Evolutionary conservation across 2,888 invertebrate genomes (phyloP), one percentile per base, ranked within the genome.

Genomic region (Uloborus plumipes): DNA sequence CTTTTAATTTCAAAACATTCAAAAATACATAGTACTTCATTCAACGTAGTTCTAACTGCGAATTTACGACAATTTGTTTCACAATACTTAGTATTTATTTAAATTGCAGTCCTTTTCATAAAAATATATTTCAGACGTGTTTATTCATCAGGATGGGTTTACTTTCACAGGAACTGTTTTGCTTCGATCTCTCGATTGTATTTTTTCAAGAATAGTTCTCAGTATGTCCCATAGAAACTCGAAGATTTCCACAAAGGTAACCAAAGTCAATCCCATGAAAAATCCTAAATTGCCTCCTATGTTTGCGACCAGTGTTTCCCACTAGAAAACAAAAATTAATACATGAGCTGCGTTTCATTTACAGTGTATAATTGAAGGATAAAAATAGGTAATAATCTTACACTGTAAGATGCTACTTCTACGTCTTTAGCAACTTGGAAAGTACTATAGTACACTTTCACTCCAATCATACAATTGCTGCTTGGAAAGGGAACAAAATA

Each of bases 201-300:
- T 47, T 47, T 64, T 47, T 20, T 39, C 11, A 51, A 70, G 14
- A 20, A 39, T 18, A 7, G 70, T 55, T 4, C 15, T 22, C 1
- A 72, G 18, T 11, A 77, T 20, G 39, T 83, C 83, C 77, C 77
- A 83, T 18, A 77, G 18, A n/a, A 83, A 83, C 26, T 83, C 83
- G 2, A 83, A 22, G 22, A 83, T 53, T 59, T 83, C 83, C 16
- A 83, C 39, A 16, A 83, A 83, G 14, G 83, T 83, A 3, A 83
- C 51, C 1, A 83, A 61, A 0, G 83, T 75, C 26, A 83, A 39
- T n/a, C 83, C 83, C 83, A 83, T 83, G 64, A 83, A 77, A 49
- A 83, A 83, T 13, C 83, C 83, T 13, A 83, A 47, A 22, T 83
- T 83, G 47, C 83, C 83, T n/a, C 83, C 83, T 14, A 83, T 31